These are phyloP conservation scores for Oreochromis niloticus DNA, from an alignment of 2,113 vertebrate genomes.

Conservation along the genomic window DNA sequence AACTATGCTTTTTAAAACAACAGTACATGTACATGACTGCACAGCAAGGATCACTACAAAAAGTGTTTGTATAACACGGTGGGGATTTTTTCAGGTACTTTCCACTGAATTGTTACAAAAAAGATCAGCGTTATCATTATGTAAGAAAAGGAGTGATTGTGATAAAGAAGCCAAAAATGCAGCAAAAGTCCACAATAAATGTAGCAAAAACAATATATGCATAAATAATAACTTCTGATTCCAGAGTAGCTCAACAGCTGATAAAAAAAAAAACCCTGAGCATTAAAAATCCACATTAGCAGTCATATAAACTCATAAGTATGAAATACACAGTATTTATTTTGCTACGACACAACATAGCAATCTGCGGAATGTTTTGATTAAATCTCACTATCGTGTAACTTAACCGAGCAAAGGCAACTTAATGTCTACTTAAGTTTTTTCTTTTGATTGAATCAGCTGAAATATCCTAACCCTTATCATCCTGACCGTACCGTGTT, in stretches of 20 bases:
- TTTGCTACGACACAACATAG: neutral
- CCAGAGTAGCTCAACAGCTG: neutral
- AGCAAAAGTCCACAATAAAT: neutral
- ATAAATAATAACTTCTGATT: neutral
- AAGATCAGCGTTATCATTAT: neutral
- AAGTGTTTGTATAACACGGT: neutral
- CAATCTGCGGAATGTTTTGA: neutral
- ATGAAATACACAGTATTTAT: neutral
- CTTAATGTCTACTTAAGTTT: neutral
- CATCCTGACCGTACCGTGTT: neutral
- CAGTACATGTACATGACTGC: neutral
- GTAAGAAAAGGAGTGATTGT: neutral
- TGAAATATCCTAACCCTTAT: neutral
- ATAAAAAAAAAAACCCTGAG: neutral
- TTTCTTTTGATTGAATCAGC: neutral
- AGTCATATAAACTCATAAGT: neutral
- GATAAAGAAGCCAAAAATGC: neutral
- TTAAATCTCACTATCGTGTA: neutral
- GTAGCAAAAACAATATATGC: neutral
- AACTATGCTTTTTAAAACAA: neutral
- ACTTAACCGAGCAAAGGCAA: neutral
- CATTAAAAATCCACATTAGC: neutral
- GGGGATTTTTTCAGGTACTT: neutral
- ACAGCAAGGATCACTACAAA: neutral
- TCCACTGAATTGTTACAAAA: neutral